phyloP scores from a whole-genome alignment of 2,797 vertebrate species.

The Pelobates cultripes region DNA sequence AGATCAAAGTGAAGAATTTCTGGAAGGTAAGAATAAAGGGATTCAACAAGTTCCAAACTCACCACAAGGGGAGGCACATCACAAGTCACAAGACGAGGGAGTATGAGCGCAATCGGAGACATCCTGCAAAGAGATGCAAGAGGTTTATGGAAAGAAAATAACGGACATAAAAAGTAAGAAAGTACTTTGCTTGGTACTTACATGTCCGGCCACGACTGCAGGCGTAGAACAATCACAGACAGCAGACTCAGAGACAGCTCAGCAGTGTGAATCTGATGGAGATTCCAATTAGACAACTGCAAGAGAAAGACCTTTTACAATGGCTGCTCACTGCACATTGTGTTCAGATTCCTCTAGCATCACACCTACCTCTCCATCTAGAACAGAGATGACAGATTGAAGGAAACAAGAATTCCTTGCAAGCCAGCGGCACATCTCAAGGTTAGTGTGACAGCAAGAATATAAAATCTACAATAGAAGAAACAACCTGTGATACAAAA shows the following conservation, averaged over 20 bases:
- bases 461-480: conserved; percentile 32
- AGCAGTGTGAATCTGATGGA: neutral
- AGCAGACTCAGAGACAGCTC: conserved; percentile 21
- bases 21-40: too few relatives aligned
- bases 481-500: neutral
- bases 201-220: conserved; percentile 19
- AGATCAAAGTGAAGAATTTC: too few relatives aligned
- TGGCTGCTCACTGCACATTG: too few relatives aligned
- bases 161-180: too few relatives aligned
- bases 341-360: conserved; percentile 3
- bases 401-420: neutral
- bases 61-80: conserved; percentile 28
- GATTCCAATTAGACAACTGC: conserved; percentile 15
- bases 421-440: conserved; percentile 6
- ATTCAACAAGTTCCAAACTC: conserved; percentile 1
- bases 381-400: neutral
- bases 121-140: neutral
- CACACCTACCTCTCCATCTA: conserved; percentile 26
- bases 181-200: conserved; percentile 11
- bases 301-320: neutral
- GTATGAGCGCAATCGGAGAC: neutral
- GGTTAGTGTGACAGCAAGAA: conserved; percentile 31
- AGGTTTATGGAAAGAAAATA: neutral
- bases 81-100: conserved; percentile 20
- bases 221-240: conserved; percentile 25